phyloP scores from a whole-genome alignment of 2,888 invertebrate genomes.

The Lasioglossum oenotherae region DNA sequence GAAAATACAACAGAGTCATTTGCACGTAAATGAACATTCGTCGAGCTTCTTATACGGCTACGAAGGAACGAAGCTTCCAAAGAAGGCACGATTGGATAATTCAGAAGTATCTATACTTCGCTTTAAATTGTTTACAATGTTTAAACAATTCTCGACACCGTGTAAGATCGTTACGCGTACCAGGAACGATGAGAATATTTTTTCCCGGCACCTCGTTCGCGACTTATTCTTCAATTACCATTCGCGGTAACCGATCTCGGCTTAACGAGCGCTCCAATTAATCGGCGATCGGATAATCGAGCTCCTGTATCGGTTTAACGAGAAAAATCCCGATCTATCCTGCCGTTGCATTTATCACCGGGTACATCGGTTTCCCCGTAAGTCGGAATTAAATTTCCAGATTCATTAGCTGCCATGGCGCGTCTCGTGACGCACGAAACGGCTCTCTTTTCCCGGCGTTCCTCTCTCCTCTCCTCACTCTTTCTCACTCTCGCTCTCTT shows the following conservation, averaged over 20 bases:
- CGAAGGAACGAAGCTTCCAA: neutral
- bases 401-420: constrained; percentile 68
- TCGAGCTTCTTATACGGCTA: neutral
- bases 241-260: neutral
- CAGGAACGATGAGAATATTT: neutral
- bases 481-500: neutral
- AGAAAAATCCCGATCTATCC: neutral
- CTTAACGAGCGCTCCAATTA: neutral
- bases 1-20: neutral
- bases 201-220: neutral
- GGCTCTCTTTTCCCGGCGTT: constrained; percentile 54
- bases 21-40: neutral
- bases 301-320: neutral
- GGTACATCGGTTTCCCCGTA: constrained; percentile 48
- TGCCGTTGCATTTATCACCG: constrained; percentile 2
- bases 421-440: constrained; percentile 76
- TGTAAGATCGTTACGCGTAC: neutral
- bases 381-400: constrained; percentile 71
- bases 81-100: neutral
- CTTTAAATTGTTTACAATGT: neutral
- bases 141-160: neutral
- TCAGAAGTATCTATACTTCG: neutral
- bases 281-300: neutral
- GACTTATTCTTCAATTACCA: neutral
- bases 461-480: constrained; percentile 34